These are phyloP conservation scores for Mamestra brassicae DNA, from an alignment of 2,888 invertebrate genomes.

Conservation along the genomic window DNA sequence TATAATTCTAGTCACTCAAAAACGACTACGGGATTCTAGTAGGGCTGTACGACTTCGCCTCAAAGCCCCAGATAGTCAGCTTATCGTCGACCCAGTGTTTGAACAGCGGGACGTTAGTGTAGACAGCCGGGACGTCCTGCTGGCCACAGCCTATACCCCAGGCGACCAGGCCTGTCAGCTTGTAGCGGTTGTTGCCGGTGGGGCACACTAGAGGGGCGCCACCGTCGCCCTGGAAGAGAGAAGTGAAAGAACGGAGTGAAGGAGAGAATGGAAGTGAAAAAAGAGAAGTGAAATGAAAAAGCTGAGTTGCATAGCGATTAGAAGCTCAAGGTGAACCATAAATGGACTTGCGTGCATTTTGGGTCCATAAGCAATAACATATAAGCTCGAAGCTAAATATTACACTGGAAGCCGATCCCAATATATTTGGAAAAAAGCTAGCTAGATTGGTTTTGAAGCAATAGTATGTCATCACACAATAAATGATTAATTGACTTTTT, in stretches of 20 bases:
- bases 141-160: constrained; percentile 97
- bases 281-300: background rate
- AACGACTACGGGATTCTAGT: background rate
- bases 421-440: no score
- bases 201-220: constrained; percentile 95
- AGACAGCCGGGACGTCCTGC: constrained; percentile 94
- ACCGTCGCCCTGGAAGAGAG: constrained; percentile 92
- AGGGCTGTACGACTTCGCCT: constrained; percentile 73
- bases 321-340: no score
- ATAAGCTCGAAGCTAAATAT: no score
- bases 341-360: no score
- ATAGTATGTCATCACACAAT: no score
- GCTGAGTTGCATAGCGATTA: no score
- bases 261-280: background rate
- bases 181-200: constrained; percentile 91
- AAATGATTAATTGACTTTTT: no score
- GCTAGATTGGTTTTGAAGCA: no score
- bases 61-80: constrained; percentile 88
- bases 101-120: constrained; percentile 93
- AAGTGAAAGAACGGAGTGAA: background rate
- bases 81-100: constrained; percentile 94
- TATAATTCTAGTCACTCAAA: background rate
- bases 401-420: no score
- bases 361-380: no score
- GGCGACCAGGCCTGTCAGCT: constrained; percentile 95